Evolutionary conservation across 2,797 vertebrate species (phyloP), one percentile per base, ranked within the genome.

Genomic region (Apogon talboti): DNA sequence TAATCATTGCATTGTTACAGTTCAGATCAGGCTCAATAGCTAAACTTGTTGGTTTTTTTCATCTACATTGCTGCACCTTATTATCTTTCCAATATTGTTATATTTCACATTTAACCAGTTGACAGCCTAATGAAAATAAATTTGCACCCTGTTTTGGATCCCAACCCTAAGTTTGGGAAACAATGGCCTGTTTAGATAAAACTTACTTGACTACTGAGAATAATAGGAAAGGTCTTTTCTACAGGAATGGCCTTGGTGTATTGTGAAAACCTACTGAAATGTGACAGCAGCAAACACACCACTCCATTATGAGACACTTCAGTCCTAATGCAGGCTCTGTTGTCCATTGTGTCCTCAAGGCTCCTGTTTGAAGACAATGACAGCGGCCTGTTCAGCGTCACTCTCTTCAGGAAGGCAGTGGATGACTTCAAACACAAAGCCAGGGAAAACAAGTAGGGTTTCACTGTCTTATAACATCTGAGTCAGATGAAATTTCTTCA

Each of bases 401-500:
- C 98, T 35, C 94, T 99, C 55, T 99, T 99, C 89, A 94, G 94
- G 84, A 99, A 99, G 92, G 97, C 93, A 15, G 93, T 96, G 12
- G 96, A 97, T 66, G 97, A 99, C 92, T 99, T 99, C 93, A 95
- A 95, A 84, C 97, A 97, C 91, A 96, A 98, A 94, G 98, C 97
- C 91, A 94, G 97, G 82, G 96, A 99, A 91, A 96, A 96, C 88
- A 99, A 98, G 97, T 98, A 95, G 7, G 0, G 3, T 35, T 56
- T 66, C 1, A 14, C 5, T 52, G 62, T 28, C 13, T 11, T 18
- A 18, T 2, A 44, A 8, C 24, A 28, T 28, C 3, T 28, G n/a
- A n/a, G 21, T 24, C 21, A 24, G 21, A 24, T 24, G 21, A 2
- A 24, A 24, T 2, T 24, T 24, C 21, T 24, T 2, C 21, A 24